Evolutionary conservation across 92 coral and sea anemone genomes (phyloP), one percentile per base, ranked within the genome.

Genomic region (Actinostola sp.): DNA sequence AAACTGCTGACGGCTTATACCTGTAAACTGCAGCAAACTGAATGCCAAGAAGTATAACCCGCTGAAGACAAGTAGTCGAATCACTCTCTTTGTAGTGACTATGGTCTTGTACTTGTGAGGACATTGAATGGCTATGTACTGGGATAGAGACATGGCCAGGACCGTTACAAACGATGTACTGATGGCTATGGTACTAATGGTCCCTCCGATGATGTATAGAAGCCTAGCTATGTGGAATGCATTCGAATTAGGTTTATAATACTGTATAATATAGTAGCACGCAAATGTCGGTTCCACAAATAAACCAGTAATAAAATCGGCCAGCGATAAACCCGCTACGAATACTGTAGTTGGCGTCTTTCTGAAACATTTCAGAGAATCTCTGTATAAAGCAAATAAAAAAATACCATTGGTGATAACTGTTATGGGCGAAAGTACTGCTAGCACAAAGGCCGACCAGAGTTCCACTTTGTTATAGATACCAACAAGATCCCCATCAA

Each of bases 201-300:
- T 48, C 2, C 92, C 82, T 16, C 87, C 92, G 34, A 91, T 45
- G 0, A 56, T 16, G 29, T 75, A 87, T 0, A 91, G 55, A 23
- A 63, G 42, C 12, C 48, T 66, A 23, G 89, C 38, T 13, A 77
- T 41, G 35, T 42, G 67, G 19, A 84, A 59, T n/a, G 35, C 32
- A 21, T 30, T 51, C 2, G 64, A 29, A 14, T 41, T 57, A 10
- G 66, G 28, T 13, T 21, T 65, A 12, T 66, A 60, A 28, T 71
- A 80, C 0, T 70, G 55, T 8, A 69, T 42, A 28, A 87, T n/a
- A 45, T 65, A 87, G 44, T 61, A 66, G 17, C 72, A 5, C 15
- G 88, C 92, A 53, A 91, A 91, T 12, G 71, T 61, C 8, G 97
- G 97, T 54, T 91, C 97, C 10, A 91, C 97, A 0, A 84, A 49